Evolutionary conservation across 2,113 vertebrate species (phyloP).

Genomic region (Zingel zingel): DNA sequence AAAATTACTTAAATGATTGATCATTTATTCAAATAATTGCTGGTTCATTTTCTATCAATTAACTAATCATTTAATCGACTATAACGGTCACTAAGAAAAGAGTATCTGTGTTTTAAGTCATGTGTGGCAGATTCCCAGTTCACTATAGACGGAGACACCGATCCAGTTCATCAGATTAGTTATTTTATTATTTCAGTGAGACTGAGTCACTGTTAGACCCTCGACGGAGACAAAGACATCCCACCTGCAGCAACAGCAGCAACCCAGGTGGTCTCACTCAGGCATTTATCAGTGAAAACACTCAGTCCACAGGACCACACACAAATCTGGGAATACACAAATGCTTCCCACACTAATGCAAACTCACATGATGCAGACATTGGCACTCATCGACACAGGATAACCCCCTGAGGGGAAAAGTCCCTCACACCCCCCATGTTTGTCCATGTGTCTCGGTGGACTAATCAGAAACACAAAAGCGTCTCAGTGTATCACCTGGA

Average conservation of each 20-base stretch:
- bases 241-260: constrained; percentile 14
- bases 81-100: too few species aligned
- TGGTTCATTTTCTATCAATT: too few species aligned
- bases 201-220: constrained; percentile 24
- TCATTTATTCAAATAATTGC: too few species aligned
- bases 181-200: neutral
- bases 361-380: constrained; percentile 12
- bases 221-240: neutral
- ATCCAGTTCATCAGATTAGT: too few species aligned
- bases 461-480: constrained; percentile 59
- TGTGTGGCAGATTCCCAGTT: neutral
- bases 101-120: neutral
- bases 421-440: neutral
- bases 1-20: too few species aligned
- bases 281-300: constrained; percentile 26
- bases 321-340: neutral
- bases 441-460: constrained; percentile 23
- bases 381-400: neutral
- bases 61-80: neutral
- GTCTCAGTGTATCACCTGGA: constrained; percentile 56
- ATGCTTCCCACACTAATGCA: constrained; percentile 11
- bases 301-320: constrained; percentile 28
- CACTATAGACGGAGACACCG: too few species aligned
- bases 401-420: neutral
- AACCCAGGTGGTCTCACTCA: constrained; percentile 44